Percentiles rank a stretch among this genome's conserved stretches.
Evolutionary conservation across 2,888 invertebrate species (phyloP).

Genomic region (Ichneumon xanthorius): DNA sequence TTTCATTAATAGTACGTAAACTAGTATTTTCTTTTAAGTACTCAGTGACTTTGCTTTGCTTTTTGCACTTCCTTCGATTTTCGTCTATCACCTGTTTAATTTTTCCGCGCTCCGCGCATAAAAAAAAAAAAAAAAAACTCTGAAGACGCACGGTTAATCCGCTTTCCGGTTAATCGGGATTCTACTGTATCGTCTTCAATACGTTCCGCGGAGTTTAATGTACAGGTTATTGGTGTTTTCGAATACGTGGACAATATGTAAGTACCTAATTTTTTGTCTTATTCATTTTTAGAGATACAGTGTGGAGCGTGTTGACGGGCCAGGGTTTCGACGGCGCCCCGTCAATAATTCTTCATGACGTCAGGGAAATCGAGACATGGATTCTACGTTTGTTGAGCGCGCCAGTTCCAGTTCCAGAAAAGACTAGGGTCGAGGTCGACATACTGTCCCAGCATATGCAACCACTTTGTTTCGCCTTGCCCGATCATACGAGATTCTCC

Average conservation of each 20-base stretch:
- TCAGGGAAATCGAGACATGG: conserved; percentile 99
- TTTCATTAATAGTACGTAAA: too few species aligned
- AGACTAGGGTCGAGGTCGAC: conserved; percentile 91
- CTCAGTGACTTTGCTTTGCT: too few species aligned
- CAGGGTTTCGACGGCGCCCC: conserved; percentile 92
- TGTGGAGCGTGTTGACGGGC: conserved; percentile 98
- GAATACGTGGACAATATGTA: not conserved
- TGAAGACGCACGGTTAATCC: too few species aligned
- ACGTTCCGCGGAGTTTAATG: not conserved
- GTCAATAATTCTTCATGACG: conserved; percentile 96
- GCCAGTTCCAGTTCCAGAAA: conserved; percentile 99
- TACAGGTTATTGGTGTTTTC: too few species aligned
- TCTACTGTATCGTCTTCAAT: too few species aligned
- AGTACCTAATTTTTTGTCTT: conserved; percentile 26
- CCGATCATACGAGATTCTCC: conserved; percentile 98
- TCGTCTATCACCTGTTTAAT: too few species aligned
- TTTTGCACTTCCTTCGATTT: too few species aligned
- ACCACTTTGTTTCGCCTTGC: conserved; percentile 96
- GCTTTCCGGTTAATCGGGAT: too few species aligned
- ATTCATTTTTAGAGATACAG: conserved; percentile 91
- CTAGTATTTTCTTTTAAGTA: too few species aligned
- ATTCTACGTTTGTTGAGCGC: conserved; percentile 97
- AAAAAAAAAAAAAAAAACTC: too few species aligned
- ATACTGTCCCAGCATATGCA: conserved; percentile 95
- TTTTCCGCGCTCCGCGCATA: too few species aligned